These are phyloP conservation scores for Cotesia chilonis DNA, from an alignment of 1,140 invertebrate species.

Conservation along the genomic window DNA sequence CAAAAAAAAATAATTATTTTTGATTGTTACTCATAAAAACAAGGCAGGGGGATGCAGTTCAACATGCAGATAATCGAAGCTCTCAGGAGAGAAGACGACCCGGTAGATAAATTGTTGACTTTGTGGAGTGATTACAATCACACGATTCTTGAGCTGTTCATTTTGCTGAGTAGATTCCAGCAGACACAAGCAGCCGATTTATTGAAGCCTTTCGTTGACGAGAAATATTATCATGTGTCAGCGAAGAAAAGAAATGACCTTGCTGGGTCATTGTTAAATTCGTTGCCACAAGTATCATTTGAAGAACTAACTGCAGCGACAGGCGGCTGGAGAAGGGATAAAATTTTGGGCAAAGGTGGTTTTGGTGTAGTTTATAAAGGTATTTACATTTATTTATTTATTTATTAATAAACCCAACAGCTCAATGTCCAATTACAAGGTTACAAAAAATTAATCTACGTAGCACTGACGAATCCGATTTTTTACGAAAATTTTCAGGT, in stretches of 20 bases:
- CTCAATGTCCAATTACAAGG: too few species aligned
- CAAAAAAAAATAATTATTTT: slow-evolving; percentile 12
- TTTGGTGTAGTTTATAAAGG: slow-evolving; percentile 92
- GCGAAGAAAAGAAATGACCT: slow-evolving; percentile 65
- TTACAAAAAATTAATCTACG: too few species aligned
- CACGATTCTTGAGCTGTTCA: slow-evolving; percentile 80
- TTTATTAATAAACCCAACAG: not conserved
- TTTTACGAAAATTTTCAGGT: slow-evolving; percentile 59
- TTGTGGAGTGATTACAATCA: slow-evolving; percentile 85
- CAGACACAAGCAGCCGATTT: slow-evolving; percentile 77
- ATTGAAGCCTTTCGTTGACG: slow-evolving; percentile 71
- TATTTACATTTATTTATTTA: slow-evolving; percentile 38
- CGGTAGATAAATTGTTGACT: slow-evolving; percentile 78
- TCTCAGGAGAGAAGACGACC: slow-evolving; percentile 71
- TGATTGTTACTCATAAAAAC: slow-evolving; percentile 11
- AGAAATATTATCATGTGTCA: slow-evolving; percentile 69
- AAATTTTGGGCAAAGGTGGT: slow-evolving; percentile 87
- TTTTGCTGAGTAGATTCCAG: slow-evolving; percentile 74
- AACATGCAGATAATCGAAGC: slow-evolving; percentile 63
- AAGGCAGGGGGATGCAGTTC: slow-evolving; percentile 67
- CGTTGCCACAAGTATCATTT: slow-evolving; percentile 62
- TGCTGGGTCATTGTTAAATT: slow-evolving; percentile 41
- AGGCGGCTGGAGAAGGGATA: slow-evolving; percentile 75
- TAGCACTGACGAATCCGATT: too few species aligned
- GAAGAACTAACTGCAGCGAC: slow-evolving; percentile 82